Conservation (phyloP, 1,140 invertebrate species). For the Pseudomyrmex concolor region DNA sequence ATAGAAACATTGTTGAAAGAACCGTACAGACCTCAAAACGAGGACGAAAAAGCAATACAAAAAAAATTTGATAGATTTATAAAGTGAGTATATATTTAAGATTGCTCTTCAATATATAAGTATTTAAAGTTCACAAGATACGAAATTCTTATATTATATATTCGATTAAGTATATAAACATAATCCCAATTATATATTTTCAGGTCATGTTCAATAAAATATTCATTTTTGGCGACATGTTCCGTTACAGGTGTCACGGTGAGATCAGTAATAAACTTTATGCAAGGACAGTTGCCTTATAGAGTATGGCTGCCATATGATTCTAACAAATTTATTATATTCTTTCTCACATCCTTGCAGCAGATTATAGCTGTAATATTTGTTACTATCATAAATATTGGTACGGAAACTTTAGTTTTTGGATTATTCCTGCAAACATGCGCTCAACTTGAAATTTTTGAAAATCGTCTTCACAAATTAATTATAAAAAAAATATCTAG, state of each 20-base stretch:
- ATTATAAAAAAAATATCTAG: background rate
- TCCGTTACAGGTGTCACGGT: background rate
- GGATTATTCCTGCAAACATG: slow-evolving; percentile 1
- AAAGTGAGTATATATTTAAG: background rate
- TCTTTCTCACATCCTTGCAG: background rate
- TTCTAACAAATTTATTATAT: background rate
- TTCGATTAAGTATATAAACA: background rate
- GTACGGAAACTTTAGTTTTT: background rate
- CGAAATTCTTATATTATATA: no score
- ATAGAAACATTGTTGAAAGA: background rate
- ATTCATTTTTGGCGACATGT: background rate
- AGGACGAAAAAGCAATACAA: background rate
- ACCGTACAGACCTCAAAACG: background rate
- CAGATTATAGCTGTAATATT: slow-evolving; percentile 1
- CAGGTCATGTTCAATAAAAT: background rate
- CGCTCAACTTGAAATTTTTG: background rate
- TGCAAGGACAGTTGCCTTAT: background rate
- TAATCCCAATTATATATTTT: background rate
- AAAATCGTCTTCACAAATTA: background rate
- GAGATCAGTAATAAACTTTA: background rate
- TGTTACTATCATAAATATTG: background rate
- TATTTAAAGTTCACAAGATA: no score
- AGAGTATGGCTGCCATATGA: slow-evolving; percentile 11
- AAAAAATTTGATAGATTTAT: background rate
- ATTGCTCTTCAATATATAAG: no score